Conservation (phyloP, 2,113 vertebrate genomes). For the Sarotherodon lohbergeri region DNA sequence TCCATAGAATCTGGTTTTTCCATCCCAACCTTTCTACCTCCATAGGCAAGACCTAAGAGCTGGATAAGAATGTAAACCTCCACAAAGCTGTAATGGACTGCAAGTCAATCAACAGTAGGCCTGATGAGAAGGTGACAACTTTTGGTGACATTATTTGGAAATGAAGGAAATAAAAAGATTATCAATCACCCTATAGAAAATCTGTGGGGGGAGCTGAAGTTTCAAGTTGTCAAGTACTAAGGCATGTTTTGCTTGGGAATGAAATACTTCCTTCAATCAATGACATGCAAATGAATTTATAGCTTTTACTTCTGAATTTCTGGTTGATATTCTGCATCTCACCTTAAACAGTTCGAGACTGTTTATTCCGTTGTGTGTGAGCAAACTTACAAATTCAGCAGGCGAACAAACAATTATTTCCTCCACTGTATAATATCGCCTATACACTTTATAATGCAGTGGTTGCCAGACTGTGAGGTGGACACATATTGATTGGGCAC, state of each 20-base stretch:
- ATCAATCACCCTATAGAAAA: background rate
- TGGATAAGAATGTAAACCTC: background rate
- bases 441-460: background rate
- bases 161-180: background rate
- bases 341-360: background rate
- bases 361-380: background rate
- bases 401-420: background rate
- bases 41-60: background rate
- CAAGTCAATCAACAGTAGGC: background rate
- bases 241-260: background rate
- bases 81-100: background rate
- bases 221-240: background rate
- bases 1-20: fast-evolving
- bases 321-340: background rate
- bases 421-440: background rate
- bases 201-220: background rate
- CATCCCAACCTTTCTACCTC: background rate
- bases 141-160: background rate
- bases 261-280: background rate
- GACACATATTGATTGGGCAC: background rate
- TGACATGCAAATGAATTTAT: background rate
- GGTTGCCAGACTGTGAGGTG: background rate
- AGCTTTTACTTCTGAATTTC: background rate
- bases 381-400: background rate
- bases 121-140: background rate